Evolutionary conservation across 2,888 invertebrate species (phyloP).

Genomic region (Limulus polyphemus): DNA sequence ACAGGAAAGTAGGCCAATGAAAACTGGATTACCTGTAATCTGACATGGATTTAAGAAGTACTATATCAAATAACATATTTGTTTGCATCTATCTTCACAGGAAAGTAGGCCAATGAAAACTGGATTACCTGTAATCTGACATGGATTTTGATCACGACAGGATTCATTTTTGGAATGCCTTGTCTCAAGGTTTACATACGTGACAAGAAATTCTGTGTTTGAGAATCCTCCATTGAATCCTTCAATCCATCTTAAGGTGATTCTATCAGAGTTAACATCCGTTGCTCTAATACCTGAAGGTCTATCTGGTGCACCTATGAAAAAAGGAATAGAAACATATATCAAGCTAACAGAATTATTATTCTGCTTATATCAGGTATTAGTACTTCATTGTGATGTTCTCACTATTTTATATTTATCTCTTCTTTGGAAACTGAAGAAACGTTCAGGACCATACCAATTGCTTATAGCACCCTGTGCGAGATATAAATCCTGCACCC

Average conservation of each 20-base stretch:
- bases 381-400: too few relatives aligned
- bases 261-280: conserved; percentile 62
- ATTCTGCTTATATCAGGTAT: too few relatives aligned
- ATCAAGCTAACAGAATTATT: too few relatives aligned
- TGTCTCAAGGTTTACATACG: conserved; percentile 71
- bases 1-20: too few relatives aligned
- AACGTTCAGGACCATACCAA: too few relatives aligned
- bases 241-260: conserved; percentile 70
- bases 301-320: conserved; percentile 57
- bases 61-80: too few relatives aligned
- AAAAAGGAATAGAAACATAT: background rate
- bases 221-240: conserved; percentile 81
- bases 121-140: conserved; percentile 56
- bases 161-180: conserved; percentile 31
- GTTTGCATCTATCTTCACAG: too few relatives aligned
- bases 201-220: conserved; percentile 48
- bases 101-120: too few relatives aligned
- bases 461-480: too few relatives aligned
- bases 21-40: conserved; percentile 45
- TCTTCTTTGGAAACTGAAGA: too few relatives aligned
- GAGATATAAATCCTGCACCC: too few relatives aligned
- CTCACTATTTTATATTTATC: too few relatives aligned
- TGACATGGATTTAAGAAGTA: conserved; percentile 72
- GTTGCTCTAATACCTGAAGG: conserved; percentile 58
- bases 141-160: conserved; percentile 71